Evolutionary conservation across 1,140 invertebrate species (phyloP), one percentile per base, ranked within the genome.

Genomic region (Lasioglossum albipes): DNA sequence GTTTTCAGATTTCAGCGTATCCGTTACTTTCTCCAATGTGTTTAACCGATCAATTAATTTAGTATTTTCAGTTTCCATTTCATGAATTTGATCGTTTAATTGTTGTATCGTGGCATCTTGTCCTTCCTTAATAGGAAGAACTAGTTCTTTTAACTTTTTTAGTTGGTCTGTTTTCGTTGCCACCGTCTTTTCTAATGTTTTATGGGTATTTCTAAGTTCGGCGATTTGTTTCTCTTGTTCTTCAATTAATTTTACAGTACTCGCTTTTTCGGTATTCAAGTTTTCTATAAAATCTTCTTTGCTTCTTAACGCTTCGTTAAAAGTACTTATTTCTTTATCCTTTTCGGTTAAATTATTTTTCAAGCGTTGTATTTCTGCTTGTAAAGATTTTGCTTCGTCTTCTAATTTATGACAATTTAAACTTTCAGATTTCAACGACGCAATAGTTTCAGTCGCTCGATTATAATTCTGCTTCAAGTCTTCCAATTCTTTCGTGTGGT

Each of bases 21-120:
- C 74, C n/a, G 82, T 41, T 75, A 90, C 79, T 10, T 75, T 76
- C 20, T 76, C 57, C 12, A 22, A 76, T 10, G 31, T 61, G 69
- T 84, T 65, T 57, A 86, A 77, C 2, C 79, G 41, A 52, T 68
- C 78, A 49, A 49, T 22, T 68, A 88, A 42, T 74, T 85, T 66
- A 36, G 66, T n/a, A 66, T 89, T 83, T 75, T 76, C 70, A 59
- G 65, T 62, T 45, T 78, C 76, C n/a, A 90, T 59, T 64, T 86
- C 87, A 62, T 78, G 42, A 27, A 84, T 42, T 72, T 87, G 59
- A 12, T 71, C 66, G 52, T 79, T 86, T 75, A 90, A 71, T 45
- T 90, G 84, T 61, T 92, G 87, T 57, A 91, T 85, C 22, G 80
- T 85, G 68, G 87, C 75, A 73, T 83, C 81, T 13, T 91, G 86